Conservation (phyloP, 2,113 vertebrate species). For the Lepus europaeus region DNA sequence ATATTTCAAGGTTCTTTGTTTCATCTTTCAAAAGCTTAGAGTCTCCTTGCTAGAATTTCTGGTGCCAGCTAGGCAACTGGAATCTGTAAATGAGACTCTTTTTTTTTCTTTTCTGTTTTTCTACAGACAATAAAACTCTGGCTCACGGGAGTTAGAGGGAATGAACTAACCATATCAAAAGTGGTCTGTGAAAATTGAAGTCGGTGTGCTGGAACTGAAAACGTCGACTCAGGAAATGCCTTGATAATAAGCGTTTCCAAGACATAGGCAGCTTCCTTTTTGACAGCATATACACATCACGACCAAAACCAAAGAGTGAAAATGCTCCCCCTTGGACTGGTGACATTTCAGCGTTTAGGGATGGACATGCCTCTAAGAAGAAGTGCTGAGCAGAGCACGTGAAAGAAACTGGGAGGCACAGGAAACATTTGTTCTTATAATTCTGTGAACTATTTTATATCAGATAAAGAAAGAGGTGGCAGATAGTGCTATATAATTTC, state of each 20-base stretch:
- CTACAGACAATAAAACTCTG: constrained; percentile 8
- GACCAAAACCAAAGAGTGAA: not conserved
- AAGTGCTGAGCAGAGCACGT: not conserved
- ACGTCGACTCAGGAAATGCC: constrained; percentile 1
- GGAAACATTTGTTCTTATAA: constrained; percentile 27
- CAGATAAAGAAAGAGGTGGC: constrained; percentile 58
- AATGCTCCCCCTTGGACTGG: not conserved
- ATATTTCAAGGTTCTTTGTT: not conserved
- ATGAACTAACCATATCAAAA: constrained; percentile 53
- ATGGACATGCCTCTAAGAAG: constrained; percentile 40
- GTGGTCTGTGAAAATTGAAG: constrained; percentile 62
- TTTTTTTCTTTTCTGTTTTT: not conserved
- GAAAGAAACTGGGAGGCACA: constrained; percentile 50
- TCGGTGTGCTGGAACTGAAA: not conserved
- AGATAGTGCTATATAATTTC: constrained; percentile 9
- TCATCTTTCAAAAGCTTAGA: not conserved
- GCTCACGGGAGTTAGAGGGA: not conserved
- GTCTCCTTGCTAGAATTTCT: constrained; percentile 1
- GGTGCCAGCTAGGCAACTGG: not conserved
- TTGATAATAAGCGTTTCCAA: constrained; percentile 68
- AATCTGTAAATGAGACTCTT: not conserved
- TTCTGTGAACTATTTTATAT: constrained; percentile 54
- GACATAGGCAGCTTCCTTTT: constrained; percentile 46
- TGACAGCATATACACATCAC: constrained; percentile 41
- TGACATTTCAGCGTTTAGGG: not conserved